phyloP scores from a whole-genome alignment of 2,888 invertebrate species.

The Torymus tubicola region DNA sequence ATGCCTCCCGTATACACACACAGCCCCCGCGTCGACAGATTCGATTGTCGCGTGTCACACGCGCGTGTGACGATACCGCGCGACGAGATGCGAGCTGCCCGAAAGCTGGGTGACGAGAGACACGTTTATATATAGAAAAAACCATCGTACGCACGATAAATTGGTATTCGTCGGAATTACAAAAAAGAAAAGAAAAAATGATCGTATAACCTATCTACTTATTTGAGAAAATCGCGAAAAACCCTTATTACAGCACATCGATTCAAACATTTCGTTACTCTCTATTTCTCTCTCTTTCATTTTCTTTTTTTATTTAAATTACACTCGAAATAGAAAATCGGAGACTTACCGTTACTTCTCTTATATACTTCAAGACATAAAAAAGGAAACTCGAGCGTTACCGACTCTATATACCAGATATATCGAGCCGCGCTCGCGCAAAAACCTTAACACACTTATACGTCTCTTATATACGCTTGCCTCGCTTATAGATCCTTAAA shows the following conservation, averaged over 20 bases:
- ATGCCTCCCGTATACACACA: constrained; percentile 55
- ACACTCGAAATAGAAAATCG: constrained; percentile 58
- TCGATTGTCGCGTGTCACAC: background rate
- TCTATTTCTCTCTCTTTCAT: constrained; percentile 14
- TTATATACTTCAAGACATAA: constrained; percentile 55
- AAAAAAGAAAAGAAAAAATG: too few species aligned
- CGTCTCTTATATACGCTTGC: constrained; percentile 51
- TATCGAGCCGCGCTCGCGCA: constrained; percentile 55
- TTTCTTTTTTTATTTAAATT: constrained; percentile 39
- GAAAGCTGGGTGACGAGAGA: constrained; percentile 51
- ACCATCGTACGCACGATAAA: constrained; percentile 63
- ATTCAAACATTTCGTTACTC: constrained; percentile 55
- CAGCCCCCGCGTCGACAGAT: constrained; percentile 34
- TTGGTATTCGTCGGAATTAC: constrained; percentile 64
- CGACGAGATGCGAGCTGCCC: too few species aligned
- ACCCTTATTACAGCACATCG: constrained; percentile 56
- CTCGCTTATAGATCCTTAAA: constrained; percentile 54
- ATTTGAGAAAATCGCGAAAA: constrained; percentile 51
- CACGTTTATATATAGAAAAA: constrained; percentile 66
- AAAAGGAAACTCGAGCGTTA: constrained; percentile 52
- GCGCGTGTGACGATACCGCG: too few species aligned
- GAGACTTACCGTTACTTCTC: constrained; percentile 60
- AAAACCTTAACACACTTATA: constrained; percentile 58
- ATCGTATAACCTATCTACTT: constrained; percentile 65
- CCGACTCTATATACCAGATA: constrained; percentile 59